phyloP scores from a whole-genome alignment of 2,888 invertebrate species.

The Sabatieria punctata region DNA sequence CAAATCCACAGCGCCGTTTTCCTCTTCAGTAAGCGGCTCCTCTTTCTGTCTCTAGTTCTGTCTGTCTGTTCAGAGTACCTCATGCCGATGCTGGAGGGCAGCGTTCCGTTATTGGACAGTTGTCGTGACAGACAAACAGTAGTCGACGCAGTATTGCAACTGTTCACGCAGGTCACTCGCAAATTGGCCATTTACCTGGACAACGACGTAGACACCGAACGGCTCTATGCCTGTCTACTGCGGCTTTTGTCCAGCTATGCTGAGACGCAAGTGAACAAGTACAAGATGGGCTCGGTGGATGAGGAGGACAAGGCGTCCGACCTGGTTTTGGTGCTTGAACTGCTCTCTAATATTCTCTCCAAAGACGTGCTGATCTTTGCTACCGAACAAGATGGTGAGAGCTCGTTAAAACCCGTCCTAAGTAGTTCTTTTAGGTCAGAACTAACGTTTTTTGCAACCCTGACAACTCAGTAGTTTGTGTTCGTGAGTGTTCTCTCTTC shows the following conservation, averaged over 20 bases:
- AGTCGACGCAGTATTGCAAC: slow-evolving; percentile 18
- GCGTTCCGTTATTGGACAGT: slow-evolving; percentile 13
- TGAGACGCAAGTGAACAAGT: slow-evolving; percentile 32
- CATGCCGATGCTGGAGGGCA: slow-evolving; percentile 15
- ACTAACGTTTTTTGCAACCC: too few relatives aligned
- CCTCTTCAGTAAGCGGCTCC: slow-evolving; percentile 46
- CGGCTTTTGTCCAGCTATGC: slow-evolving; percentile 51
- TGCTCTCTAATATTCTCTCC: slow-evolving; percentile 46
- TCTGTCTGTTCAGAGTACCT: slow-evolving; percentile 17
- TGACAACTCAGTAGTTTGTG: too few relatives aligned
- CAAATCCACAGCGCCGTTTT: slow-evolving; percentile 36
- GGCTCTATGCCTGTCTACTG: slow-evolving; percentile 51
- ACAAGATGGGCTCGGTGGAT: too few relatives aligned
- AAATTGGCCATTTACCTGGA: slow-evolving; percentile 18
- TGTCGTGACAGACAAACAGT: slow-evolving; percentile 15
- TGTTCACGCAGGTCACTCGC: slow-evolving; percentile 18
- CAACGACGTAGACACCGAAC: slow-evolving; percentile 36
- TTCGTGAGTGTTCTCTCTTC: too few relatives aligned
- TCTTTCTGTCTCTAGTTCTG: slow-evolving; percentile 38
- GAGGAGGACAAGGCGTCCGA: slow-evolving; percentile 55
- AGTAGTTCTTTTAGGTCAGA: too few relatives aligned
- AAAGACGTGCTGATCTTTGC: slow-evolving; percentile 38
- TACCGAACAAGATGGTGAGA: slow-evolving; percentile 8
- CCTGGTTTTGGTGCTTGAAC: slow-evolving; percentile 57
- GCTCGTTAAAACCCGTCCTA: neutral